Conservation (phyloP, 35 echinoderm and acorn worm species). For the Holothuria glaberrima region DNA sequence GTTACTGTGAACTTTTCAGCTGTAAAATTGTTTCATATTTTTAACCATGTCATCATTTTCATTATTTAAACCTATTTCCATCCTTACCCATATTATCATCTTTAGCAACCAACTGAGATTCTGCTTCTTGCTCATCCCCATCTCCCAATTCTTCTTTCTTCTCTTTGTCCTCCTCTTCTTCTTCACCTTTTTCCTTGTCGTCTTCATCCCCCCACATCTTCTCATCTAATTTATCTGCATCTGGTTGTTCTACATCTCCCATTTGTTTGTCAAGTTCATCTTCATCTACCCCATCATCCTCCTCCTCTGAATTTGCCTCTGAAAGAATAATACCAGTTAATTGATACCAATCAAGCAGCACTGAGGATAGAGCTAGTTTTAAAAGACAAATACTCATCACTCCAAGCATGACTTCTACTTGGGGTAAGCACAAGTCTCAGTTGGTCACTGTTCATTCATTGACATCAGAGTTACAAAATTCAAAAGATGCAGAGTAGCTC, state of each 20-base stretch:
- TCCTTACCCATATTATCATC: conserved; percentile 70
- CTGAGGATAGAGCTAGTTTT: too few species aligned
- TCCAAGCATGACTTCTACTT: too few species aligned
- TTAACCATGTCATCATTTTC: too few species aligned
- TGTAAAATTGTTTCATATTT: too few species aligned
- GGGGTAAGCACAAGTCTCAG: too few species aligned
- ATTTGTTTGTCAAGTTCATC: conserved; percentile 97
- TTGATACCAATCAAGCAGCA: too few species aligned
- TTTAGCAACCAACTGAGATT: conserved; percentile 90
- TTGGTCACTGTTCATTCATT: too few species aligned
- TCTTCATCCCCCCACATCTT: conserved; percentile 98
- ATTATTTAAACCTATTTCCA: too few species aligned
- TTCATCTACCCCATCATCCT: conserved; percentile 80
- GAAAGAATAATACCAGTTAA: neutral
- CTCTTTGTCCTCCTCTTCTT: conserved; percentile 68
- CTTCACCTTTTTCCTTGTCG: conserved; percentile 48
- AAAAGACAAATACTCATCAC: too few species aligned
- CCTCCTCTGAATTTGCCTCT: conserved; percentile 75
- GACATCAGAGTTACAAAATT: too few species aligned
- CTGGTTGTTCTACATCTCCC: conserved; percentile 90
- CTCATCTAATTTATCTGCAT: conserved; percentile 93
- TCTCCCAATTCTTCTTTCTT: conserved; percentile 84
- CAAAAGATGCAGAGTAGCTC: too few species aligned
- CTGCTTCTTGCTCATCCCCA: conserved; percentile 69
- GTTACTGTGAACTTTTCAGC: too few species aligned